phyloP scores from a whole-genome alignment of 2,113 vertebrate species.

The Laticauda colubrina region DNA sequence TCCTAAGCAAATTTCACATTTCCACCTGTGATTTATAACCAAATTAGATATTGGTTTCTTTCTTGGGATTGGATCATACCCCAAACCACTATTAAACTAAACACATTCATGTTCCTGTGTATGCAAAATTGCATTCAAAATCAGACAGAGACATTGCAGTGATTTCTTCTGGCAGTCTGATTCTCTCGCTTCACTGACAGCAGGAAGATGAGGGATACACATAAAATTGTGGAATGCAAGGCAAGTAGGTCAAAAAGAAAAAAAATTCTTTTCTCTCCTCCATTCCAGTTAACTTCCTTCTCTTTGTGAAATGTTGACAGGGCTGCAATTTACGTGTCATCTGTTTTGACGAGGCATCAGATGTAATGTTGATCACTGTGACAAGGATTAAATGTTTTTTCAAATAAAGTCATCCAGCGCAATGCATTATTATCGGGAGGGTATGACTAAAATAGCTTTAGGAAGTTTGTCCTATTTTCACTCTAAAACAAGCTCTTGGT shows the following conservation, averaged over 20 bases:
- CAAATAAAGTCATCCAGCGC: background rate
- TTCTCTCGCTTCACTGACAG: background rate
- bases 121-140: background rate
- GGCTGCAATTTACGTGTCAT: conserved; percentile 9
- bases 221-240: background rate
- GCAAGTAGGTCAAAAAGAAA: background rate
- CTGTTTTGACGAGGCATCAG: conserved; percentile 12
- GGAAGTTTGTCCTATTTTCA: conserved; percentile 11
- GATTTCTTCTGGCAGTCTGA: background rate
- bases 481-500: background rate
- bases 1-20: background rate
- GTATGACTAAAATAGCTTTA: background rate
- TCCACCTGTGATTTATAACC: background rate
- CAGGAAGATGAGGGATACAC: background rate
- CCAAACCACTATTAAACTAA: background rate
- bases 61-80: background rate
- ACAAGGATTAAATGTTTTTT: conserved; percentile 22
- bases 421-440: background rate
- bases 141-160: background rate
- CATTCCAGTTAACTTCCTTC: background rate
- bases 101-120: background rate
- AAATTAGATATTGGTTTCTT: background rate
- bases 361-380: conserved; percentile 17
- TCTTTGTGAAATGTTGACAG: conserved; percentile 11
- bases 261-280: background rate